phyloP scores from a whole-genome alignment of 2,797 vertebrate genomes.

The Bradypodion ventrale region DNA sequence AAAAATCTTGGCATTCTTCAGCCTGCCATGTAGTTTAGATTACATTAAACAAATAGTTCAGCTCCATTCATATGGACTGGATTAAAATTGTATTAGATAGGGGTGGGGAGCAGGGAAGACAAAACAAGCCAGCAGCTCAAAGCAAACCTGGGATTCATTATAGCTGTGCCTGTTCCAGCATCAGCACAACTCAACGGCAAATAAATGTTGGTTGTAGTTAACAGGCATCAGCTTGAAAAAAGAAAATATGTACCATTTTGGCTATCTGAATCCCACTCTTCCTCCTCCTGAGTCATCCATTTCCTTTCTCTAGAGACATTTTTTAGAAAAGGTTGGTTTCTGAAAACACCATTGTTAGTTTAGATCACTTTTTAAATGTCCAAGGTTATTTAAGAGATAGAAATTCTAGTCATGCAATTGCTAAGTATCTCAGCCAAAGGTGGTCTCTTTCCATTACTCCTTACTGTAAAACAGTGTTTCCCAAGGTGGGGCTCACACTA shows the following conservation, averaged over 20 bases:
- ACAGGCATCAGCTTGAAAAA: constrained; percentile 49
- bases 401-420: constrained; percentile 39
- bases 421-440: neutral
- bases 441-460: neutral
- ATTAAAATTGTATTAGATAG: constrained; percentile 67
- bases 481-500: too few relatives aligned
- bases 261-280: constrained; percentile 6
- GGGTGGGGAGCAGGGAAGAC: constrained; percentile 46
- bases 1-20: constrained; percentile 59
- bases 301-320: constrained; percentile 48
- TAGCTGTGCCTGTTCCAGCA: constrained; percentile 65
- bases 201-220: constrained; percentile 64
- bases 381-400: constrained; percentile 46
- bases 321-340: constrained; percentile 59
- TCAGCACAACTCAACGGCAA: constrained; percentile 58
- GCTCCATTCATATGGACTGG: constrained; percentile 72
- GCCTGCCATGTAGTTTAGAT: constrained; percentile 70
- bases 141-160: constrained; percentile 70
- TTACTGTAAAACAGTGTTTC: neutral
- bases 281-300: neutral
- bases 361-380: constrained; percentile 50
- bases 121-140: constrained; percentile 14
- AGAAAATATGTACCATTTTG: constrained; percentile 35
- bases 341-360: constrained; percentile 51
- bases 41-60: constrained; percentile 76